Evolutionary conservation across 2,888 invertebrate genomes (phyloP), one percentile per base, ranked within the genome.

Genomic region (Dryomyza anilis): DNA sequence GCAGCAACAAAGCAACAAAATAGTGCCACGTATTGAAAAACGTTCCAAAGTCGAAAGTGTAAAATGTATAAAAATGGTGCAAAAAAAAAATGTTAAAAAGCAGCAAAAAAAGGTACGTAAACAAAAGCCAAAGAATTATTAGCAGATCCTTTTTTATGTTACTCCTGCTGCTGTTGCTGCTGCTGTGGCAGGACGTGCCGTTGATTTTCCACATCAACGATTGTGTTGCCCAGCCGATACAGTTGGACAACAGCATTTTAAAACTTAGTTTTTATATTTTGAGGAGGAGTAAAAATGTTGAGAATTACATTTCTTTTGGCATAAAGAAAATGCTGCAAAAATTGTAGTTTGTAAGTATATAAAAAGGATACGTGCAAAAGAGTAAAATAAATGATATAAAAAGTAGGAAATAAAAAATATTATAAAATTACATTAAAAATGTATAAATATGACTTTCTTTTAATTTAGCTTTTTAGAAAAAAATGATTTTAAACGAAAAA

Each of bases 141-240:
- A 58, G 58, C 57, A 33, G 56, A 29, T 56, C 46, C 45, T 63
- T 30, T 46, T 55, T 46, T 33, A 29, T n/a, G 25, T 36, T n/a
- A 3, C 1, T 33, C 16, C n/a, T 7, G 21, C 27, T 36, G 27
- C 46, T 58, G 7, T 55, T 30, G 55, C 46, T 48, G 19, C 53
- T 64, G 48, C 43, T 59, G n/a, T 25, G 39, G 52, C 61, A 55
- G 45, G 56, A 63, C 61, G 61, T 61, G 61, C 61, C 30, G 61
- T 53, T 61, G 61, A 61, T 61, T 67, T 61, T 61, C 61, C 61
- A 61, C 61, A 53, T 61, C 61, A 67, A 64, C 61, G 65, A 66
- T 66, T 67, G 68, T 48, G 56, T 55, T 33, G 55, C 36, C 10
- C n/a, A n/a, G n/a, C n/a, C n/a, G n/a, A n/a, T n/a, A n/a, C n/a